Base-by-base conservation (phyloP, 2,797 vertebrate species). In the Moxostoma hubbsi region DNA sequence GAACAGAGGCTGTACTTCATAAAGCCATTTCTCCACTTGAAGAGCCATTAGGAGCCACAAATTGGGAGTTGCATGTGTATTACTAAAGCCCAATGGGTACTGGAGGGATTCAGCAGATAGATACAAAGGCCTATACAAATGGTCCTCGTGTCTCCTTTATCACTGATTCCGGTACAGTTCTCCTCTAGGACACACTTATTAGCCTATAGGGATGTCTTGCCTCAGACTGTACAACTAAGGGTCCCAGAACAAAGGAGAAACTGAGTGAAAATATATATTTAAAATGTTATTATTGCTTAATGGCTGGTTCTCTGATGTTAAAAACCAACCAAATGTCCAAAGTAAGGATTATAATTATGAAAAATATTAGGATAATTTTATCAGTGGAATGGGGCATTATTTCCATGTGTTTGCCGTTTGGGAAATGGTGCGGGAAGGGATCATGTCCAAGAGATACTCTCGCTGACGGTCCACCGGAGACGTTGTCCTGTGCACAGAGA, bases 391-490 rank as follows among this genome's bases (percentile, higher is more conserved):
- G 68, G 77, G 88, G 85, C 84, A 94, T 94, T 96, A 98, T 95
- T 99, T 99, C 97, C 98, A 99, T 70, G 96, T 92, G 87, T 94
- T 96, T 90, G 97, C 95, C 0, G 97, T 95, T 87, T 99, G 98
- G 90, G 96, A 96, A 93, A 99, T 96, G 83, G 98, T 96, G 86
- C 97, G 96, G 45, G 98, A 97, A 16, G 98, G 98, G 88, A 99
- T 98, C 98, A 99, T 99, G 92, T 99, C 97, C 88, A 99, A 94
- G 85, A 99, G 97, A 88, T 99, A 99, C 85, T 99, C 98, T 68
- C 98, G 95, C 89, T 99, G 98, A 90, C 98, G 97, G 75, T 99
- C 98, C 72, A 96, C 96, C 8, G 98, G 93, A 0, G 97, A 96
- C 43, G 93, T 90, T 0, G 93, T 94, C 91, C 97, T 98, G 90